These are phyloP conservation scores for Cistogaster globosa DNA, from an alignment of 2,888 invertebrate genomes.

Conservation along the genomic window DNA sequence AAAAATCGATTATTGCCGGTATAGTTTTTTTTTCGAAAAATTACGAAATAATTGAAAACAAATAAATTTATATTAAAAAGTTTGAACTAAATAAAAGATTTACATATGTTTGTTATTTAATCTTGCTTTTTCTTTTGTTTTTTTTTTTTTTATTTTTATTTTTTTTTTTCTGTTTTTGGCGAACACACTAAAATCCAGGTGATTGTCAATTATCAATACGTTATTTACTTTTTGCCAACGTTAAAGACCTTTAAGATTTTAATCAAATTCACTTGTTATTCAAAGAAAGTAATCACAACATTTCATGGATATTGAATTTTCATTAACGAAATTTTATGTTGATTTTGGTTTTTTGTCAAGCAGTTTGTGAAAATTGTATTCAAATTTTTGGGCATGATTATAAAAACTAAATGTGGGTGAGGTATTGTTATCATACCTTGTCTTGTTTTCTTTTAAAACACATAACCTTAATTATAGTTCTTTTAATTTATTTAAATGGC, in stretches of 20 bases:
- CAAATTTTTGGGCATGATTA: constrained; percentile 72
- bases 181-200: constrained; percentile 20
- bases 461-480: constrained; percentile 11
- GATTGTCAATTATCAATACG: constrained; percentile 32
- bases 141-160: no score
- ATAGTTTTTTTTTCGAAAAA: no score
- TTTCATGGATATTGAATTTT: constrained; percentile 6
- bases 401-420: constrained; percentile 73
- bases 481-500: constrained; percentile 75
- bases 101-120: constrained; percentile 11
- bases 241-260: constrained; percentile 57
- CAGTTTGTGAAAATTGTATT: not conserved
- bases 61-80: not conserved
- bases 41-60: not conserved
- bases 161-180: not conserved
- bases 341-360: not conserved
- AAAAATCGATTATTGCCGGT: no score
- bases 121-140: no score
- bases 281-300: constrained; percentile 51
- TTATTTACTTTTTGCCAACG: constrained; percentile 19
- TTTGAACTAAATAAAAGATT: constrained; percentile 22
- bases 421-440: constrained; percentile 73
- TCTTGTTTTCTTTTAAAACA: constrained; percentile 64
- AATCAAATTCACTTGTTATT: constrained; percentile 50
- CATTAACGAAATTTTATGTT: not conserved